A percentile compares a stretch with the other conserved stretches of the same genome.
These are phyloP conservation scores for Drosophila ambigua DNA, from an alignment of 1,140 invertebrate genomes.

Conservation along the genomic window DNA sequence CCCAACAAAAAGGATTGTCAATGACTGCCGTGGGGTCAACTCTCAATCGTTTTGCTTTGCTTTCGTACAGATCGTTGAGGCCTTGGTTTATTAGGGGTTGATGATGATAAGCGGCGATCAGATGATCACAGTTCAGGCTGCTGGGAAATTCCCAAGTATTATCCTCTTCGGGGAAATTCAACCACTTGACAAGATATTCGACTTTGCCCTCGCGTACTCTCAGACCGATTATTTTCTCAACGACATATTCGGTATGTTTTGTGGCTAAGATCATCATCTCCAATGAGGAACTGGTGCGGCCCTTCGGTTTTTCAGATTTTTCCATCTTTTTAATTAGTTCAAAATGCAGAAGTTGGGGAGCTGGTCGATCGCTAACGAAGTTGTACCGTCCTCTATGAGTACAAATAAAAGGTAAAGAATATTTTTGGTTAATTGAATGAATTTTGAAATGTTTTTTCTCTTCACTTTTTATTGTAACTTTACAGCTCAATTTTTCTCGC, in stretches of 20 bases:
- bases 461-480: constrained; percentile 3
- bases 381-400: no score
- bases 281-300: no score
- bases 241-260: constrained; percentile 6
- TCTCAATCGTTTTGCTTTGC: constrained; percentile 40
- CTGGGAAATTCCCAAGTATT: constrained; percentile 41
- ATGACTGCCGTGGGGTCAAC: constrained; percentile 22
- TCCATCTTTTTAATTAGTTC: no score
- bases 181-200: constrained; percentile 46
- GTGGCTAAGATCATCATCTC: no score
- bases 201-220: not conserved
- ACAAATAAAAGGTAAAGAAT: not conserved
- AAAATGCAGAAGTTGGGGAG: no score
- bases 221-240: constrained; percentile 5
- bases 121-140: not conserved
- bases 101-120: constrained; percentile 22
- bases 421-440: not conserved
- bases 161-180: constrained; percentile 19
- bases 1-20: constrained; percentile 30
- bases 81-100: not conserved
- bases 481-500: constrained; percentile 6
- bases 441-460: not conserved
- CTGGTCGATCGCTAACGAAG: no score
- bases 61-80: constrained; percentile 18
- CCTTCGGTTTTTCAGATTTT: no score